Evolutionary conservation across 1,140 invertebrate species (phyloP).

Genomic region (Calephelis virginiensis): DNA sequence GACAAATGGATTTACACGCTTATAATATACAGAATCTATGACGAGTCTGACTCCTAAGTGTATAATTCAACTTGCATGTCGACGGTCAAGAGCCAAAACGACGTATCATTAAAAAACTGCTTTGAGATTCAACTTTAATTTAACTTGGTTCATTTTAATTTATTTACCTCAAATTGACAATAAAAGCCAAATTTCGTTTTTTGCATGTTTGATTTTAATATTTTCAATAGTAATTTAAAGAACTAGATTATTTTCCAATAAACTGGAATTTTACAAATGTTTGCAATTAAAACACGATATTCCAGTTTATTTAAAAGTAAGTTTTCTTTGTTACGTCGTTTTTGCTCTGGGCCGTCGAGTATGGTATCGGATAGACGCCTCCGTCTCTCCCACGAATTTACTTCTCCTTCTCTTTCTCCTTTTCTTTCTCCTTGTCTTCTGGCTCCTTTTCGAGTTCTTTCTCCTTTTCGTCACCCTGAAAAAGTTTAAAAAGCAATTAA

Average conservation of each 20-base stretch:
- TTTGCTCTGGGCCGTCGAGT: background rate
- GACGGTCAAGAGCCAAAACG: background rate
- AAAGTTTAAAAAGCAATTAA: conserved; percentile 22
- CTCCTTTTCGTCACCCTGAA: conserved; percentile 76
- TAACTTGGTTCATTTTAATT: conserved; percentile 1
- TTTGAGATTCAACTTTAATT: conserved; percentile 10
- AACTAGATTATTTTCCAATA: no score
- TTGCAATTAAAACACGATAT: no score
- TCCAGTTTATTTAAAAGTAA: no score
- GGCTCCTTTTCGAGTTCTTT: conserved; percentile 85
- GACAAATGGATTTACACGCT: conserved; percentile 76
- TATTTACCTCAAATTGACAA: no score
- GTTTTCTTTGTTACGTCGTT: background rate
- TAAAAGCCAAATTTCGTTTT: no score
- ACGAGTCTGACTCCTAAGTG: conserved; percentile 59
- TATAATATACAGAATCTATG: conserved; percentile 65
- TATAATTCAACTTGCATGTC: conserved; percentile 41
- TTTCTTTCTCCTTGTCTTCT: conserved; percentile 76
- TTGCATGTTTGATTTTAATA: no score
- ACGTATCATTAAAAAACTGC: conserved; percentile 8
- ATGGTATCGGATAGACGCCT: conserved; percentile 4
- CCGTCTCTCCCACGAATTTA: conserved; percentile 26
- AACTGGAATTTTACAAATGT: no score
- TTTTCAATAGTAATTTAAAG: no score
- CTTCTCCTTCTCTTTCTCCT: conserved; percentile 45